These are phyloP conservation scores for Drosophila siamana DNA, from an alignment of 2,888 invertebrate species.

Conservation along the genomic window DNA sequence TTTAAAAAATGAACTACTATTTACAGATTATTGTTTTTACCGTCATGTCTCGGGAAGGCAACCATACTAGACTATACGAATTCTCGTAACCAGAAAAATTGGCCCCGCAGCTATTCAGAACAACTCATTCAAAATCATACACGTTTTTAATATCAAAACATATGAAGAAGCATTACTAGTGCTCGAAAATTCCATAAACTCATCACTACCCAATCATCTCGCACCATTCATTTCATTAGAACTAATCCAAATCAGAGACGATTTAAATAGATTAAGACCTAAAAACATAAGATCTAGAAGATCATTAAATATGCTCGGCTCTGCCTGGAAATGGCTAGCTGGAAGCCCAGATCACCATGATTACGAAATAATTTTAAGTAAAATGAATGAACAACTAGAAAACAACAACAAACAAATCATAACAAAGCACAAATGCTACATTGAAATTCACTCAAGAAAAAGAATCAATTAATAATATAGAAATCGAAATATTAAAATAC, in stretches of 20 bases:
- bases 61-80: not conserved
- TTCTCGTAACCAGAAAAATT: not conserved
- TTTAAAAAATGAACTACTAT: not conserved
- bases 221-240: not conserved
- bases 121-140: not conserved
- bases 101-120: not conserved
- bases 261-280: not conserved
- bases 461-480: not conserved
- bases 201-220: not conserved
- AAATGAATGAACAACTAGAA: constrained; percentile 1
- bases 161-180: too few species aligned
- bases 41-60: not conserved
- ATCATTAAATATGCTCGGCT: constrained; percentile 5
- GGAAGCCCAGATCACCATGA: constrained; percentile 2
- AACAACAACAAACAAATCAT: not conserved
- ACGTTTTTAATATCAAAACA: not conserved
- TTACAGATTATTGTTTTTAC: not conserved
- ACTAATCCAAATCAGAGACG: not conserved
- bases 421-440: constrained; percentile 1
- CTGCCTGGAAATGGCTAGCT: constrained; percentile 2
- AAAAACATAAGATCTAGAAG: not conserved
- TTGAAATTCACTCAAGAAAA: not conserved
- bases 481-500: not conserved
- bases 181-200: not conserved
- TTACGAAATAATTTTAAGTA: not conserved